Evolutionary conservation across 2,113 vertebrate species (phyloP).

Genomic region (Grammomys surdaster): DNA sequence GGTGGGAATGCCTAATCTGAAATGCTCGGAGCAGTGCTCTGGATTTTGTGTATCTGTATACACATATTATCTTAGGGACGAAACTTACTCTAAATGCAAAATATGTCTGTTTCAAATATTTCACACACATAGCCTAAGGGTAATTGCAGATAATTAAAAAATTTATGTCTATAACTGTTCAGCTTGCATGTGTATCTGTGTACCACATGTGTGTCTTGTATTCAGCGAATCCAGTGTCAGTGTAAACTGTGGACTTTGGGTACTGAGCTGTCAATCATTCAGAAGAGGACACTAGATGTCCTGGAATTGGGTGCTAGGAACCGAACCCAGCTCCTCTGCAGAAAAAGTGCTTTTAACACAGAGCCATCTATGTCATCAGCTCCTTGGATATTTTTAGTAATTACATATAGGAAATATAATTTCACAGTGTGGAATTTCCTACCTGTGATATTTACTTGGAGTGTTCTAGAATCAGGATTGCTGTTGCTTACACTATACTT

Average conservation of each 20-base stretch:
- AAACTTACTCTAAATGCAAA: neutral
- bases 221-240: no score
- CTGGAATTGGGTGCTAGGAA: neutral
- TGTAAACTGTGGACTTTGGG: no score
- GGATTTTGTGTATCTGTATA: neutral
- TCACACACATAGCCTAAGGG: neutral
- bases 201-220: neutral
- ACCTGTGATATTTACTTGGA: neutral
- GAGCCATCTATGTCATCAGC: neutral
- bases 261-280: no score
- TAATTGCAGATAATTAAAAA: neutral
- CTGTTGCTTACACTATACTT: neutral
- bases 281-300: neutral
- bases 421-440: neutral
- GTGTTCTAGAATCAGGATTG: neutral
- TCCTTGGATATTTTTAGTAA: neutral
- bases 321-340: neutral
- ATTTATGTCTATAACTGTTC: neutral
- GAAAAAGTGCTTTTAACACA: neutral
- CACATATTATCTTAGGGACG: neutral
- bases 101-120: conserved; percentile 1
- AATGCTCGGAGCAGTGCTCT: neutral
- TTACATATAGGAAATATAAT: neutral
- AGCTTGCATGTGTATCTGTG: neutral
- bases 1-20: neutral